Percentiles rank a stretch among this genome's conserved stretches.
These are phyloP conservation scores for Venturia canescens DNA, from an alignment of 1,140 invertebrate species.

Conservation along the genomic window DNA sequence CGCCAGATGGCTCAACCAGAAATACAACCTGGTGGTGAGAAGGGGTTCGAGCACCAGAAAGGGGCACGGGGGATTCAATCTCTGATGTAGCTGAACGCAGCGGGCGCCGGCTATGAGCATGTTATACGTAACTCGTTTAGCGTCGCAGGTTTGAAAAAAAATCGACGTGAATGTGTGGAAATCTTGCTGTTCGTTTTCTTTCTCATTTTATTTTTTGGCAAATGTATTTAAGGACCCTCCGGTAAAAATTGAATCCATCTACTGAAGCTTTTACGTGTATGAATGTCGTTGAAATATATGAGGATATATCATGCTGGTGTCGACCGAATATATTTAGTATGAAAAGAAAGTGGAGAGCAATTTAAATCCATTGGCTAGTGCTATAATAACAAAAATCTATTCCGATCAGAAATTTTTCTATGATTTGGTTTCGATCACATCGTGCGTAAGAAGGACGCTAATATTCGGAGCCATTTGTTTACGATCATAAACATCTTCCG, in stretches of 20 bases:
- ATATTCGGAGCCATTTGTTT: too few relatives aligned
- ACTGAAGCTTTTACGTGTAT: background rate
- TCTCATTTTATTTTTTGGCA: constrained; percentile 53
- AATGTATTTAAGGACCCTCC: constrained; percentile 68
- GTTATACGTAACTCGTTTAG: constrained; percentile 76
- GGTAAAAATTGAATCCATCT: constrained; percentile 5
- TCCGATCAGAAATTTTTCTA: too few relatives aligned
- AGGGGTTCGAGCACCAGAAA: constrained; percentile 36
- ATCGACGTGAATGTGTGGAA: constrained; percentile 48
- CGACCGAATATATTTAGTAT: background rate
- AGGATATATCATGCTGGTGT: background rate
- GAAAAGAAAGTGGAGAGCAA: too few relatives aligned
- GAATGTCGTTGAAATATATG: background rate
- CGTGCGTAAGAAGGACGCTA: too few relatives aligned
- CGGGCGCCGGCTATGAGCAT: constrained; percentile 24
- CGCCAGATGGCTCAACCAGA: constrained; percentile 73
- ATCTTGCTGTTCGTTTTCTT: constrained; percentile 11
- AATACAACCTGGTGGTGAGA: constrained; percentile 73
- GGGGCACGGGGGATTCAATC: constrained; percentile 8
- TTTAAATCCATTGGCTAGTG: too few relatives aligned
- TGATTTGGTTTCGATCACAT: too few relatives aligned
- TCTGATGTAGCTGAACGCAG: constrained; percentile 48
- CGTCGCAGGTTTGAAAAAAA: constrained; percentile 73
- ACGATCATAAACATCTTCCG: background rate
- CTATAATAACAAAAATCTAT: too few relatives aligned